phyloP scores from a whole-genome alignment of 2,113 vertebrate genomes.

The Xerus inauris region DNA sequence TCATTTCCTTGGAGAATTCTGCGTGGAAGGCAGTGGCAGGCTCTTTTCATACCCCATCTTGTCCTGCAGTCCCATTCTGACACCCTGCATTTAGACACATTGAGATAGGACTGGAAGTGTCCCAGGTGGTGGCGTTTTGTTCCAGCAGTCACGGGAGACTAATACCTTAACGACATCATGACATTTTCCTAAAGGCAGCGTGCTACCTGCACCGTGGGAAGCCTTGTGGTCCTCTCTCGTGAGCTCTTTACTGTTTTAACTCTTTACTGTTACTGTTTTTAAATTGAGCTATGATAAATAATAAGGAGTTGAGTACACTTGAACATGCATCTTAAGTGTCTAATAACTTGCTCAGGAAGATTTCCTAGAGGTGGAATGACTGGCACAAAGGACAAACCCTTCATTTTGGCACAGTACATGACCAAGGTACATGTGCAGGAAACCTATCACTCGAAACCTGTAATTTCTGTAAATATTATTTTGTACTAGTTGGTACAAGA shows the following conservation, averaged over 20 bases:
- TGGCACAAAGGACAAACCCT: neutral
- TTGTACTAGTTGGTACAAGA: conserved; percentile 35
- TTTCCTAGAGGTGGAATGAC: neutral
- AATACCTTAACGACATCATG: neutral
- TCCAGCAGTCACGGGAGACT: neutral
- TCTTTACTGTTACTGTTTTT: neutral
- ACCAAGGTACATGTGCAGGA: neutral
- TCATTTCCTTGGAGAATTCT: neutral
- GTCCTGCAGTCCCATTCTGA: too few relatives aligned
- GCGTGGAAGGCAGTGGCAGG: fast-evolving
- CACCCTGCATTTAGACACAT: neutral
- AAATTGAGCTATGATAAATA: neutral
- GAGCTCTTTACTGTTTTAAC: neutral
- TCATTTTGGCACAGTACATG: fast-evolving
- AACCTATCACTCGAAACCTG: neutral
- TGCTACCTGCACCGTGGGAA: neutral
- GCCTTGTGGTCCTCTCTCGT: neutral
- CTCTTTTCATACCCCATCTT: too few relatives aligned
- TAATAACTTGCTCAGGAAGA: neutral
- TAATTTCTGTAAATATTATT: conserved; percentile 69
- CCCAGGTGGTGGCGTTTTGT: neutral
- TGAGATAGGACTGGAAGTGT: neutral
- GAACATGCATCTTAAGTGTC: neutral
- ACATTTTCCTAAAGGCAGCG: neutral
- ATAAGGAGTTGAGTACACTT: neutral